Percentiles rank a stretch among this genome's conserved stretches.
Evolutionary conservation across 2,113 vertebrate species (phyloP).

Genomic region (Coreoperca whiteheadi): DNA sequence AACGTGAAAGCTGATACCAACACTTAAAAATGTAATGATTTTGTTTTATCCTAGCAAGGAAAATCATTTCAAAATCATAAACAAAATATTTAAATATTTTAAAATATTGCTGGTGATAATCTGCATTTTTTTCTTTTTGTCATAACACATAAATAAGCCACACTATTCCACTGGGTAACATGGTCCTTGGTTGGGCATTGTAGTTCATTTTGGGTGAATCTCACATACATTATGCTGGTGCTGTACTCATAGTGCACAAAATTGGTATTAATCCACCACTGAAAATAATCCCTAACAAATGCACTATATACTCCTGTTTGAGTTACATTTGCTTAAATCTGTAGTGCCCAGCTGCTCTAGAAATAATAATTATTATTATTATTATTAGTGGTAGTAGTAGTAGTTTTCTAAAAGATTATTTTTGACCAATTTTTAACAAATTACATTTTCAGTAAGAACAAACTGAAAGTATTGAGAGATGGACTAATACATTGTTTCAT

Average conservation of each 20-base stretch:
- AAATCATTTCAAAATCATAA: no score
- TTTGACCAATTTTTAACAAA: no score
- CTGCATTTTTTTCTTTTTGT: neutral
- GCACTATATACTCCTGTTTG: no score
- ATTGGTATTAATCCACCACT: neutral
- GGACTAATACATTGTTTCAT: neutral
- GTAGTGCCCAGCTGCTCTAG: no score
- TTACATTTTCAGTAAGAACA: neutral
- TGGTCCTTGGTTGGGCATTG: neutral
- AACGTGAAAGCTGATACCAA: conserved; percentile 35
- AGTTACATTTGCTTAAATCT: no score
- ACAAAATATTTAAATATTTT: no score
- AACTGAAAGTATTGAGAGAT: neutral
- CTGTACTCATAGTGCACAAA: neutral
- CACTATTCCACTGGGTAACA: no score
- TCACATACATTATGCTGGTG: neutral
- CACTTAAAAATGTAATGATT: conserved; percentile 12
- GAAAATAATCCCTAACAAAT: neutral
- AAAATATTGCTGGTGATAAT: neutral
- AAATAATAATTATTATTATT: no score
- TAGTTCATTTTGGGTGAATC: neutral
- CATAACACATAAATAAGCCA: neutral
- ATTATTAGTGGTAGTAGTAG: no score
- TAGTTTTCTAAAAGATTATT: no score
- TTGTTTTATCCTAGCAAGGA: neutral